A percentile compares a stretch with the other conserved stretches of the same genome.
Evolutionary conservation across 2,797 vertebrate species (phyloP).

Genomic region (Chromis chromis): DNA sequence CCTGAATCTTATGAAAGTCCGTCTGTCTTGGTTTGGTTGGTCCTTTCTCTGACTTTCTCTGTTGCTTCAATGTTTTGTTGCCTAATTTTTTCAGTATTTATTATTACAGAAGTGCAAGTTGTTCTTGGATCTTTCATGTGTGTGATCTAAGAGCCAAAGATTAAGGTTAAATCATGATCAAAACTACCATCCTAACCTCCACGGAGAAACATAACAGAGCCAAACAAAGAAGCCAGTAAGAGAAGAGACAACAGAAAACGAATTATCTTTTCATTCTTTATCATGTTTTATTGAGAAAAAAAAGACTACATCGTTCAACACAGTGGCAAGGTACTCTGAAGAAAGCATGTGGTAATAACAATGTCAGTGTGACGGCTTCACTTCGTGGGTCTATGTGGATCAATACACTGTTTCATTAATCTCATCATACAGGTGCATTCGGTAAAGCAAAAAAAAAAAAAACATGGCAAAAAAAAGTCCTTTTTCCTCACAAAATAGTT

Average conservation of each 20-base stretch:
- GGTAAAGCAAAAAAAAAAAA: conserved; percentile 34
- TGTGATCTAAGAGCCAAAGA: too few species aligned
- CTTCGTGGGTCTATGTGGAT: conserved; percentile 31
- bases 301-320: conserved; percentile 59
- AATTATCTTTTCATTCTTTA: conserved; percentile 3
- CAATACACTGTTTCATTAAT: conserved; percentile 28
- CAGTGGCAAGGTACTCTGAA: conserved; percentile 65
- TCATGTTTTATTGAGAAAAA: conserved; percentile 74
- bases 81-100: too few species aligned
- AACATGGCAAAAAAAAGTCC: conserved; percentile 35
- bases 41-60: too few species aligned
- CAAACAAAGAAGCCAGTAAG: background rate
- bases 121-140: too few species aligned
- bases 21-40: too few species aligned
- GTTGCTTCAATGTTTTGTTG: too few species aligned
- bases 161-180: background rate
- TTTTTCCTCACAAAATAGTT: conserved; percentile 49
- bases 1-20: too few species aligned
- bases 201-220: background rate
- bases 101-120: too few species aligned
- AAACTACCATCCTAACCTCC: background rate
- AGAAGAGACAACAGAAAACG: background rate
- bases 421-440: conserved; percentile 45
- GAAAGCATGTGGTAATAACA: conserved; percentile 56
- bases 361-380: conserved; percentile 30